Evolutionary conservation across 1,140 invertebrate species (phyloP), one percentile per base, ranked within the genome.

Genomic region (Drosophila lacertosa): DNA sequence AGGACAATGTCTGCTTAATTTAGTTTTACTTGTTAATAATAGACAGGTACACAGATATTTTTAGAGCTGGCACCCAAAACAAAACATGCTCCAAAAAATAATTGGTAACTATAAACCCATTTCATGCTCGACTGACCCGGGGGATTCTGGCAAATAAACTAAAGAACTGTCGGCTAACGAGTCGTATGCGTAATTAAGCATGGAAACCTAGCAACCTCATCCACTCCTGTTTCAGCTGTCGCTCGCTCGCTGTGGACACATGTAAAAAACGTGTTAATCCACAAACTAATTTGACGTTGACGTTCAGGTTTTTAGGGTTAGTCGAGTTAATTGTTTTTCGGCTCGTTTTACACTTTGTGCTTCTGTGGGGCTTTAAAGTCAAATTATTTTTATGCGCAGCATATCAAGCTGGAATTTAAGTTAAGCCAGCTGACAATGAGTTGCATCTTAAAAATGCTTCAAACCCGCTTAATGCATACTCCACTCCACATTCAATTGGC

Each of bases 251-350:
- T 16, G 63, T 33, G 39, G 24, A 47, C 59, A 72, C 59, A 70
- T 80, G 77, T 62, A 53, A 80, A 80, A 75, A 76, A 75, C 77
- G 77, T 80, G 77, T 80, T 80, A 80, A 80, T 80, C 77, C 77
- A 66, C 72, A 64, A 80, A 80, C 77, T 80, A 80, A 80, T 80
- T 80, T 80, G 71, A 80, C 64, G 66, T 80, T 80, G 79, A 80
- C 79, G 77, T 80, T 55, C 45, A 45, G 44, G 71, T 50, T 37
- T 37, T 33, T 47, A 58, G 58, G 57, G 76, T 63, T 64, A 35
- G 71, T 59, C 70, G 57, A 53, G 66, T 80, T 80, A 80, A 80
- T 80, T 80, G 77, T 80, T 80, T 80, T 80, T 66, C 72, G 70
- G 57, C 71, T 80, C 77, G 80, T 57, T 67, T 80, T 80, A 80